Evolutionary conservation across 1,140 invertebrate species (phyloP).

Genomic region (Palaemon carinicauda): DNA sequence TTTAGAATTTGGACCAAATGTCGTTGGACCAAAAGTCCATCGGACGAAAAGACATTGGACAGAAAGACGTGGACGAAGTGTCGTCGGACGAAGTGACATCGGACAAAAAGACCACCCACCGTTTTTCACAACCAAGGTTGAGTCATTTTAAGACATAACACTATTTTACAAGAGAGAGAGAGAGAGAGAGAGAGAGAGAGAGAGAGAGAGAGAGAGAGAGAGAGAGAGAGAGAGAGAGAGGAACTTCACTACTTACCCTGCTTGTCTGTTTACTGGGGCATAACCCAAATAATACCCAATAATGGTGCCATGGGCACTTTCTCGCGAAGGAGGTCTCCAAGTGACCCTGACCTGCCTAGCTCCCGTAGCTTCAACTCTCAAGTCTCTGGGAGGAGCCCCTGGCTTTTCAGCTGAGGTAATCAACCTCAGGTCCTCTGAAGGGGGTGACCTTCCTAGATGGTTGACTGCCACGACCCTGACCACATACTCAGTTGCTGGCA

Average conservation of each 20-base stretch:
- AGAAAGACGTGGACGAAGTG: too few relatives aligned
- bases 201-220: too few relatives aligned
- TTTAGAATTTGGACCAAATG: too few relatives aligned
- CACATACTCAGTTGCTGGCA: slow-evolving; percentile 54
- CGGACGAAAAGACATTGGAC: too few relatives aligned
- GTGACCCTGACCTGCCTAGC: slow-evolving; percentile 80
- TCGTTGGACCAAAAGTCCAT: too few relatives aligned
- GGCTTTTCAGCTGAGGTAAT: slow-evolving; percentile 66
- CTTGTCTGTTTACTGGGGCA: slow-evolving; percentile 16
- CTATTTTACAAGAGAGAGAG: too few relatives aligned
- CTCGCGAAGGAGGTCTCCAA: slow-evolving; percentile 76
- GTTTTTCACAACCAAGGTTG: too few relatives aligned
- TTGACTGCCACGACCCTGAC: slow-evolving; percentile 53
- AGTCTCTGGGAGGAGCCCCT: slow-evolving; percentile 77
- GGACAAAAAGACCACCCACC: too few relatives aligned
- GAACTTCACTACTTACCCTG: slow-evolving; percentile 1
- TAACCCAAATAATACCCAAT: slow-evolving; percentile 70
- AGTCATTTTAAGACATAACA: too few relatives aligned
- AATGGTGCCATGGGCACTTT: slow-evolving; percentile 77
- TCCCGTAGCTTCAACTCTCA: slow-evolving; percentile 76
- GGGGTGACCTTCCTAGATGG: slow-evolving; percentile 63
- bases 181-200: too few relatives aligned
- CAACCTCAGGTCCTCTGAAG: slow-evolving; percentile 60
- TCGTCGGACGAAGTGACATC: too few relatives aligned
- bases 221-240: slow-evolving; percentile 13